These are phyloP conservation scores for Orchesella cincta DNA, from an alignment of 1,140 invertebrate species.

Conservation along the genomic window DNA sequence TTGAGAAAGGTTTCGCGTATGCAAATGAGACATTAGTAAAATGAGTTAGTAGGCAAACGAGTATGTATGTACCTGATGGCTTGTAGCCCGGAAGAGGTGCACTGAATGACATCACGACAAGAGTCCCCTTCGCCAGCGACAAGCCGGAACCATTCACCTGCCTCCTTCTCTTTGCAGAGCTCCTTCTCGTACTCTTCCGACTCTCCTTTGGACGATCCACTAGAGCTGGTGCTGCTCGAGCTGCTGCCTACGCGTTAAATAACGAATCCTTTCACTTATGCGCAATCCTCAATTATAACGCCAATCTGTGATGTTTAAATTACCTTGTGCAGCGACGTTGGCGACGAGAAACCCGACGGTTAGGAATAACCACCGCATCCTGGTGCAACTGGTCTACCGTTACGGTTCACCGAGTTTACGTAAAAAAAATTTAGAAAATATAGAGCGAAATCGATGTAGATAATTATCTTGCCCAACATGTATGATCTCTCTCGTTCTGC, in stretches of 20 bases:
- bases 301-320: not conserved
- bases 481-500: not conserved
- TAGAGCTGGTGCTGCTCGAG: not conserved
- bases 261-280: constrained; percentile 1
- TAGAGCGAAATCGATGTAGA: no score
- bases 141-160: constrained; percentile 92
- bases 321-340: not conserved
- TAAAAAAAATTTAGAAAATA: no score
- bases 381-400: not conserved
- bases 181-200: constrained; percentile 78
- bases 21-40: no score
- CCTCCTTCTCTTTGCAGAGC: constrained; percentile 89
- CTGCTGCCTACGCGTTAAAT: not conserved
- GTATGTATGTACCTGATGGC: constrained; percentile 31
- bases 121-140: constrained; percentile 86
- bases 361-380: not conserved
- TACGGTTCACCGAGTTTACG: no score
- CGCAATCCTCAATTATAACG: not conserved
- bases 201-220: constrained; percentile 15
- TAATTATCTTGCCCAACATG: not conserved
- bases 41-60: no score
- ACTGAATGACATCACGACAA: constrained; percentile 92
- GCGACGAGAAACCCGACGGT: not conserved
- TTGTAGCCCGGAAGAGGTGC: constrained; percentile 74
- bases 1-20: no score